phyloP scores from a whole-genome alignment of 2,113 vertebrate species.

The Hipposideros armiger region DNA sequence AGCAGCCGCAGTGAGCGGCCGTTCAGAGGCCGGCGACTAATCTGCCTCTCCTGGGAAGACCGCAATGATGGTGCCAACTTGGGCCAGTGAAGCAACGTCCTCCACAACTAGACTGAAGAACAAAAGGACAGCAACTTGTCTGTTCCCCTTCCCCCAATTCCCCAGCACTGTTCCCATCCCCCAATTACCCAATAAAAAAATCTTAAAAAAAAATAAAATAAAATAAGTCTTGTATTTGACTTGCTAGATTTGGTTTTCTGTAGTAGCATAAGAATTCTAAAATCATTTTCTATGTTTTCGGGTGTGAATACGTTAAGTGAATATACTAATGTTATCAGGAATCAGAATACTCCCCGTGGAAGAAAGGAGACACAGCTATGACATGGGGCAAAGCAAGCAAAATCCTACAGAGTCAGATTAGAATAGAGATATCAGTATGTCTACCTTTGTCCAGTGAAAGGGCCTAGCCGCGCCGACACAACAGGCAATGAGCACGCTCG shows the following conservation, averaged over 20 bases:
- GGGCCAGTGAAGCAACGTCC: no score
- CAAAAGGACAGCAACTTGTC: no score
- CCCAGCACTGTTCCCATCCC: no score
- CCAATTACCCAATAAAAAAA: no score
- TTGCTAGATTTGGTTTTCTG: neutral
- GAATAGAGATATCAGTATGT: neutral
- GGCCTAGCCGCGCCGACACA: neutral
- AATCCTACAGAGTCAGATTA: neutral
- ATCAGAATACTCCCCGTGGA: neutral
- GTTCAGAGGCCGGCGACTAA: no score
- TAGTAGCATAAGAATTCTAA: neutral
- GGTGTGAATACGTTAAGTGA: neutral
- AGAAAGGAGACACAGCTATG: neutral
- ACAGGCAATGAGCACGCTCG: neutral
- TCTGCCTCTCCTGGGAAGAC: no score
- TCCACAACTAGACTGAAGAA: no score
- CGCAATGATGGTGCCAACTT: no score
- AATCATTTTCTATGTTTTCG: neutral
- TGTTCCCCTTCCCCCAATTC: no score
- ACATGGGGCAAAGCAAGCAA: neutral
- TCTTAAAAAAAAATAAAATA: neutral
- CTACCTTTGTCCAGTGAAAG: neutral
- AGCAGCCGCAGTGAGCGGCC: no score
- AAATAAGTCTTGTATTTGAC: neutral
- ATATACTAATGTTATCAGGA: neutral